phyloP scores from a whole-genome alignment of 2,113 vertebrate genomes.

The Sceloporus undulatus region DNA sequence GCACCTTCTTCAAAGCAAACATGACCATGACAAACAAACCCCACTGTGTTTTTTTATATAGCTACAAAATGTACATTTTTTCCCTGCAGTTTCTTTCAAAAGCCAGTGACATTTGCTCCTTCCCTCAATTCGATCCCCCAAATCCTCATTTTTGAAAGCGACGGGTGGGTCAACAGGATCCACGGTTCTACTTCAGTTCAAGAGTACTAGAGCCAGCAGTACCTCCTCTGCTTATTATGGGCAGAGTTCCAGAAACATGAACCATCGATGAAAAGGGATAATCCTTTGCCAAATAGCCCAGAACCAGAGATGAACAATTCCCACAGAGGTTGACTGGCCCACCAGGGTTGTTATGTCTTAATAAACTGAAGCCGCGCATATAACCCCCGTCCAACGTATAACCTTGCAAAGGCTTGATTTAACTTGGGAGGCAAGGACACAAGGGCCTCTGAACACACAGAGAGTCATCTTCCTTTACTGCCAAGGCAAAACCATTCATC shows the following conservation, averaged over 20 bases:
- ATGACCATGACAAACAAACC: background rate
- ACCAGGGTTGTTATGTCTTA: too few relatives aligned
- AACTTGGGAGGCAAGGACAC: background rate
- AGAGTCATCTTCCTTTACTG: background rate
- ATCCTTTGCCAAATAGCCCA: too few relatives aligned
- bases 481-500: background rate
- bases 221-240: background rate
- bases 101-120: background rate
- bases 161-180: background rate
- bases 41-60: too few relatives aligned
- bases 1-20: background rate
- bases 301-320: background rate
- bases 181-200: background rate
- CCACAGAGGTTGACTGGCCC: background rate
- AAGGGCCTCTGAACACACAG: background rate
- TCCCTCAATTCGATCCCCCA: background rate
- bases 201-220: background rate
- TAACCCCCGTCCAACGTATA: background rate
- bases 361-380: background rate
- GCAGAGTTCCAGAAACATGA: background rate
- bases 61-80: too few relatives aligned
- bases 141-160: background rate
- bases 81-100: background rate
- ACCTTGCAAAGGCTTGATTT: background rate
- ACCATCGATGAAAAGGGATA: too few relatives aligned